A percentile compares a stretch with the other conserved stretches of the same genome.
Evolutionary conservation across 1,140 invertebrate species (phyloP).

Genomic region (Holcopasites calliopsidis): DNA sequence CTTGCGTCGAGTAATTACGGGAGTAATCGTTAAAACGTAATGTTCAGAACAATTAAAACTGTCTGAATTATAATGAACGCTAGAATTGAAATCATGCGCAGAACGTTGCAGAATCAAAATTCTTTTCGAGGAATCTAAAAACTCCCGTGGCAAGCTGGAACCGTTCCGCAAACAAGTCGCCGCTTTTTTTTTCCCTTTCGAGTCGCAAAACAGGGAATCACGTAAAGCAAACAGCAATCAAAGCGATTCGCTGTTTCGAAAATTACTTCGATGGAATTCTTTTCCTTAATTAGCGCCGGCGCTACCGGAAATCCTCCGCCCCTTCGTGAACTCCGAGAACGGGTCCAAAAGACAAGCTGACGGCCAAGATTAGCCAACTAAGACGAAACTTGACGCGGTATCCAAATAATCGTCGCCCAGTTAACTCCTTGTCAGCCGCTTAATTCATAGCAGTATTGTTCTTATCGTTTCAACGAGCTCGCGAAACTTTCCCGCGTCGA

Average conservation of each 20-base stretch:
- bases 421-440: background rate
- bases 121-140: too few relatives aligned
- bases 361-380: background rate
- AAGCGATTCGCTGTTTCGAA: background rate
- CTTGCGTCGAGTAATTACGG: too few relatives aligned
- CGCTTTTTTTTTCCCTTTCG: background rate
- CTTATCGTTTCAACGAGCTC: slow-evolving; percentile 5
- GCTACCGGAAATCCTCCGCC: background rate
- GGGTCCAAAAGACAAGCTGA: background rate
- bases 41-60: too few relatives aligned
- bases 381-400: background rate
- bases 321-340: background rate
- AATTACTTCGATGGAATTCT: background rate
- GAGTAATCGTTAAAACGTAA: too few relatives aligned
- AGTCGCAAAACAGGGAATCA: background rate
- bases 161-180: background rate
- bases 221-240: slow-evolving; percentile 17
- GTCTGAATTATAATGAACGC: too few relatives aligned
- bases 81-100: too few relatives aligned
- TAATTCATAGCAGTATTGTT: background rate
- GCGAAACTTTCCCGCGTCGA: background rate
- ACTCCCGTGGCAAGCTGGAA: background rate
- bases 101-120: too few relatives aligned
- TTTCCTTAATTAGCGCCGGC: background rate
- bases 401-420: slow-evolving; percentile 8